Percentiles rank a stretch among this genome's conserved stretches.
Evolutionary conservation across 1,140 invertebrate species (phyloP).

Genomic region (Bathynomus jamesi): DNA sequence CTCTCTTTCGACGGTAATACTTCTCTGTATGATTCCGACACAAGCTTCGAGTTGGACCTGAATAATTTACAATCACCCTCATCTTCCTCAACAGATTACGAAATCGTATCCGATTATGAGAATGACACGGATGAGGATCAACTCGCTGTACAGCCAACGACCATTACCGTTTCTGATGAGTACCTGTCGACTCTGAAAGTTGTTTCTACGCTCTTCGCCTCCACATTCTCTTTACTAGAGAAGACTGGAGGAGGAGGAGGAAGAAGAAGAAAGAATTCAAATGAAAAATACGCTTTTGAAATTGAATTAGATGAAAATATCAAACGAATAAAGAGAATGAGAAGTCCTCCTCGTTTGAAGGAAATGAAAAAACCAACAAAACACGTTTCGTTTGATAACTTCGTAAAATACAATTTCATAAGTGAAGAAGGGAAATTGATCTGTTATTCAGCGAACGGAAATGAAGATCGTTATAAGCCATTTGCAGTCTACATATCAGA

Average conservation of each 20-base stretch:
- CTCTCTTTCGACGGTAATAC: neutral
- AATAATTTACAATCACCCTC: neutral
- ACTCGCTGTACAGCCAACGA: neutral
- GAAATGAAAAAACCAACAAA: neutral
- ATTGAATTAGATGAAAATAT: neutral
- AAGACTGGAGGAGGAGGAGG: neutral
- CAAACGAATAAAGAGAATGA: neutral
- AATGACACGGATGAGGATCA: neutral
- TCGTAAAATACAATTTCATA: neutral
- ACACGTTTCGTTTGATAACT: neutral
- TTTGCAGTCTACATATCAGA: constrained; percentile 25
- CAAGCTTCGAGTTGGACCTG: neutral
- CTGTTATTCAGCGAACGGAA: constrained; percentile 10
- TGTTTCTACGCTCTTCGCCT: constrained; percentile 34
- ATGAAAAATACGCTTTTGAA: neutral
- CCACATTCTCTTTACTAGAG: constrained; percentile 22
- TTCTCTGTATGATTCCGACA: too few species aligned
- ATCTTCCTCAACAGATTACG: neutral
- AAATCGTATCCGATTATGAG: neutral
- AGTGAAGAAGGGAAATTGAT: constrained; percentile 33
- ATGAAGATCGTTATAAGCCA: constrained; percentile 10
- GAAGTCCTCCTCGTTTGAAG: neutral
- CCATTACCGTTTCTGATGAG: neutral
- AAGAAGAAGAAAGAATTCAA: too few species aligned
- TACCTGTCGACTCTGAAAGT: constrained; percentile 37